Evolutionary conservation across 1,140 invertebrate genomes (phyloP), one percentile per base, ranked within the genome.

Genomic region (Zaprionus camerounensis): DNA sequence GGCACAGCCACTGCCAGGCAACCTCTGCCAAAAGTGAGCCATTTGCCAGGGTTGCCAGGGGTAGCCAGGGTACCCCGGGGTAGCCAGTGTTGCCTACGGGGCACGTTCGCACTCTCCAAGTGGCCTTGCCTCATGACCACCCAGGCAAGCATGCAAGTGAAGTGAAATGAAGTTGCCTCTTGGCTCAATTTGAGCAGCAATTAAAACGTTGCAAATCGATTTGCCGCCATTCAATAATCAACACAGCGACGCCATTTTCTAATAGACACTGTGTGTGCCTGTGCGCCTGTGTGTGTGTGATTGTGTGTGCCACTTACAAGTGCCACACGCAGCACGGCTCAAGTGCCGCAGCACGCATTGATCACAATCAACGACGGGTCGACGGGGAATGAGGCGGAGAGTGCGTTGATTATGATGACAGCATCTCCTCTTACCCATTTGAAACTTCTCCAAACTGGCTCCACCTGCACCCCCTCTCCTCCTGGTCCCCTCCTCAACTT

Each of bases 121-220:
- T 67, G 51, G 46, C 55, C 57, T 76, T 57, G 55, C 44, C 15
- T 12, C n/a, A 28, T 15, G 86, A 85, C 85, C 85, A 90, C 85
- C 84, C 78, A 65, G 73, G 11, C 49, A 26, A 58, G 31, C 31
- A 12, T 17, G 22, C n/a, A 28, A 31, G 36, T 22, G 41, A 26
- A 26, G 24, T 31, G 36, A 76, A 80, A 84, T 80, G 65, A 68
- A 78, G 81, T 73, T 81, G 78, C 69, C 68, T 79, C 75, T 71
- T 70, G 69, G 66, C 72, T 69, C 64, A 69, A 74, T 78, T 74
- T 59, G 71, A 56, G 71, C 66, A 72, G 62, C 85, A 90, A 90
- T 90, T 90, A 90, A 90, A 90, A 85, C 85, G 86, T 91, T 90
- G 82, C 86, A 80, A 90, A 90, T 90, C 86, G 80, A 90, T 90